Evolutionary conservation across 2,888 invertebrate species (phyloP).

Genomic region (Labia minor): DNA sequence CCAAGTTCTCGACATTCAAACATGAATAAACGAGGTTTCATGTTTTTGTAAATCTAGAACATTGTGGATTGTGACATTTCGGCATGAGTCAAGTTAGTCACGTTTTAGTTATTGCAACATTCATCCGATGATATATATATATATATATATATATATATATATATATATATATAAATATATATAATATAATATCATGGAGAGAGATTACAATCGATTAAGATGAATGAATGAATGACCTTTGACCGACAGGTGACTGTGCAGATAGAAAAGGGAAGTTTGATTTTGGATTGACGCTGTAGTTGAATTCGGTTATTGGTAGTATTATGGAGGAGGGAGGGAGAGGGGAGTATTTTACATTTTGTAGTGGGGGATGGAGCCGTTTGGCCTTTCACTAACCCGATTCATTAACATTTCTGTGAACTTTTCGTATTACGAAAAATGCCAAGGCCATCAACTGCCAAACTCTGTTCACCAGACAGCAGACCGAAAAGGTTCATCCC

Average conservation of each 20-base stretch:
- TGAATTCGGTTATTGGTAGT: no score
- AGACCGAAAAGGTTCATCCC: no score
- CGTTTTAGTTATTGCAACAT: background rate
- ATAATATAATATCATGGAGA: no score
- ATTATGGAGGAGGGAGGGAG: no score
- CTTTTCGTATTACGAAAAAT: conserved; percentile 13
- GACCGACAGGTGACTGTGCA: background rate
- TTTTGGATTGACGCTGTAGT: no score
- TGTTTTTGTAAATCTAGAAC: conserved; percentile 13
- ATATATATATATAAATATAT: no score
- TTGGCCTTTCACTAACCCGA: background rate
- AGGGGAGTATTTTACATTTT: no score
- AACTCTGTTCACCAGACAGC: background rate
- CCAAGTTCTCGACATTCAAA: background rate
- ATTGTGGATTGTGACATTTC: background rate
- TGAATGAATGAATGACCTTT: background rate
- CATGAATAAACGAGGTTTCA: background rate
- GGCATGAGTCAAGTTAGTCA: background rate
- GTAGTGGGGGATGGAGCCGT: background rate
- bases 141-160: no score
- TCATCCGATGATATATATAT: no score
- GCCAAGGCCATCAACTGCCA: background rate
- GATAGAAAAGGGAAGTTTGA: background rate
- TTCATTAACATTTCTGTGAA: conserved; percentile 13
- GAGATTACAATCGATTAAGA: background rate